Base-by-base conservation (phyloP, 2,888 invertebrate species). In the Diadromus collaris region DNA sequence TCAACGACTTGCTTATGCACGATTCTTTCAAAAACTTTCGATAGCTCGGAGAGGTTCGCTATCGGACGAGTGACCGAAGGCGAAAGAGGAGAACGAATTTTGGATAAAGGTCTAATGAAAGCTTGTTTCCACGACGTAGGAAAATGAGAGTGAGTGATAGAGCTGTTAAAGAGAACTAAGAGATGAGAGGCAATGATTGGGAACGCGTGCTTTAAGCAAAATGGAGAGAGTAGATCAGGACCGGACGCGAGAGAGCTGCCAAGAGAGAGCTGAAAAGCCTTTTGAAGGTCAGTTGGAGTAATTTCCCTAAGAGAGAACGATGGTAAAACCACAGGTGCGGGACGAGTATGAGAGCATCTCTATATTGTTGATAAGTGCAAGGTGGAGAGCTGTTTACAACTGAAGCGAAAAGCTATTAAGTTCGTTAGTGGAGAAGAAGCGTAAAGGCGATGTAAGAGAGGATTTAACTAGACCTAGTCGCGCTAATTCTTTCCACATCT, bases 401-500 rank as follows among this genome's bases (percentile, higher is more conserved):
- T 5, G 60, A 60, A 1, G 34, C 60, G 21, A 60, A 34, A 19
- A 38, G 19, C 1, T 2, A 19, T 60, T 60, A 4, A 60, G 60
- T 9, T 2, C 0, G 34, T 60, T 21, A 6, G 60, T 13, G 1
- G 60, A 1, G 19, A 60, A 60, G 19, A 60, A 60, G 2, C 19
- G 19, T 2, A 60, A 21, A 4, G 60, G 60, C 1, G 60, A 60
- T 16, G 60, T 9, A 2, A 60, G 60, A 34, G 32, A 19, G 1
- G 34, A 19, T 13, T 38, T 60, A 6, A 60, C 19, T 7, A 60
- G 34, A 1, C 60, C 60, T 1, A 60, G 34, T n/a, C 32, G 34
- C 6, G 60, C 5, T 6, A 60, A 13, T 19, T 60, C 60, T 34
- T 60, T 60, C 60, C 34, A 60, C 4, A 60, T 34, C n/a, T 60